These are phyloP conservation scores for Clitarchus hookeri DNA, from an alignment of 2,888 invertebrate genomes.

Conservation along the genomic window DNA sequence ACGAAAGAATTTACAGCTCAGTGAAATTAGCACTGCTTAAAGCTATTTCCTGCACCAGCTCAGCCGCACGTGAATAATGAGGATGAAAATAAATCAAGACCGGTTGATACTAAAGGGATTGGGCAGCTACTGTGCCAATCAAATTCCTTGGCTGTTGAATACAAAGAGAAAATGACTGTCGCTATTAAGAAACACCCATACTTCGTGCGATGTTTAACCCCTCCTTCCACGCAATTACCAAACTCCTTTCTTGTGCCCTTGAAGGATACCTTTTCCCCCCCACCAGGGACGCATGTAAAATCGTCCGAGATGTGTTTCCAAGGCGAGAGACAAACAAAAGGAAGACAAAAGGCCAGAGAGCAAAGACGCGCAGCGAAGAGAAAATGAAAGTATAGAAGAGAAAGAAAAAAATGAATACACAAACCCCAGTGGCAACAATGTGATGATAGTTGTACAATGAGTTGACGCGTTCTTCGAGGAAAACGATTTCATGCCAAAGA, in stretches of 20 bases:
- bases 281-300: neutral
- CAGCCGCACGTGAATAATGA: too few relatives aligned
- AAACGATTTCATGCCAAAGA: neutral
- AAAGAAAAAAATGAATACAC: neutral
- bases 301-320: neutral
- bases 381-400: neutral
- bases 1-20: too few relatives aligned
- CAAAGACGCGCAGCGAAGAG: conserved; percentile 2
- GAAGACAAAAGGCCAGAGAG: conserved; percentile 8
- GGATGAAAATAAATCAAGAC: conserved; percentile 25
- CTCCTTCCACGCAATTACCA: neutral
- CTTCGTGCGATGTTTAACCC: neutral
- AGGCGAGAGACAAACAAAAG: neutral
- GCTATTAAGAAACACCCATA: neutral
- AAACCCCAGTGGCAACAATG: neutral
- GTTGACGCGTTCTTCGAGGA: neutral
- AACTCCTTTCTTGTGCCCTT: neutral
- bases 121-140: conserved; percentile 33
- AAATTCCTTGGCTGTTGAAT: conserved; percentile 37
- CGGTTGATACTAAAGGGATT: conserved; percentile 29
- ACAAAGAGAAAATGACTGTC: conserved; percentile 23
- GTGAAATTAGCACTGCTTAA: too few relatives aligned
- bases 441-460: conserved; percentile 14
- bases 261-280: neutral
- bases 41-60: too few relatives aligned